Evolutionary conservation across 2,797 vertebrate genomes (phyloP).

Genomic region (Carapus acus): DNA sequence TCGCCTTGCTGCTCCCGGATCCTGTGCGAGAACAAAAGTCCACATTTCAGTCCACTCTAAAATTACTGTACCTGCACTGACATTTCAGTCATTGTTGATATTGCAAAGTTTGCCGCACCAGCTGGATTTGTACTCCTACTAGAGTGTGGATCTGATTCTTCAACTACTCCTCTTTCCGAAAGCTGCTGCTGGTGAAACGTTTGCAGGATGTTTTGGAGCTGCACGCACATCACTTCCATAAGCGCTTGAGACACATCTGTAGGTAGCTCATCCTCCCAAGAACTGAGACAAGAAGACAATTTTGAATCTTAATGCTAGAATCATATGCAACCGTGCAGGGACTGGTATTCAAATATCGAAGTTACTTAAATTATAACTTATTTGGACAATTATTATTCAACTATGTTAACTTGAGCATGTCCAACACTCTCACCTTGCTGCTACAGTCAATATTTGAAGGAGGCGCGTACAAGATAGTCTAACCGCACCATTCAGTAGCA

Average conservation of each 20-base stretch:
- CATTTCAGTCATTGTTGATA: conserved; percentile 4
- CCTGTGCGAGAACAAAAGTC: conserved; percentile 21
- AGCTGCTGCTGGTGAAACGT: conserved; percentile 69
- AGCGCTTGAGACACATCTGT: conserved; percentile 71
- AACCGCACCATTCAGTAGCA: conserved; percentile 68
- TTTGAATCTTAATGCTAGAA: not conserved
- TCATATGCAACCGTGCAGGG: not conserved
- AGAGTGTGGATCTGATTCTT: conserved; percentile 42
- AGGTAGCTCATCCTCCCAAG: conserved; percentile 72
- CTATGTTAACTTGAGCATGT: not conserved
- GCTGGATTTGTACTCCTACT: conserved; percentile 41
- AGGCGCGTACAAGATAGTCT: conserved; percentile 72
- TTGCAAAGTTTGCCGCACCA: conserved; percentile 50
- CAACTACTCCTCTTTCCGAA: conserved; percentile 51
- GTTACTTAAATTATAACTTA: too few relatives aligned
- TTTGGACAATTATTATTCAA: not conserved
- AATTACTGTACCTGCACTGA: not conserved
- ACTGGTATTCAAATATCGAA: too few relatives aligned
- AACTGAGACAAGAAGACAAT: conserved; percentile 51
- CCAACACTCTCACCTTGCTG: conserved; percentile 68
- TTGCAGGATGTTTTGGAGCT: conserved; percentile 70
- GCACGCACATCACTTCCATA: conserved; percentile 79
- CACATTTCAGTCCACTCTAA: not conserved
- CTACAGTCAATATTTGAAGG: conserved; percentile 77
- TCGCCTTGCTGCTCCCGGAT: conserved; percentile 65